Percentiles rank a stretch among this genome's conserved stretches.
Conservation (phyloP, 2,888 invertebrate genomes). For the Gymnoscelis rufifasciata region DNA sequence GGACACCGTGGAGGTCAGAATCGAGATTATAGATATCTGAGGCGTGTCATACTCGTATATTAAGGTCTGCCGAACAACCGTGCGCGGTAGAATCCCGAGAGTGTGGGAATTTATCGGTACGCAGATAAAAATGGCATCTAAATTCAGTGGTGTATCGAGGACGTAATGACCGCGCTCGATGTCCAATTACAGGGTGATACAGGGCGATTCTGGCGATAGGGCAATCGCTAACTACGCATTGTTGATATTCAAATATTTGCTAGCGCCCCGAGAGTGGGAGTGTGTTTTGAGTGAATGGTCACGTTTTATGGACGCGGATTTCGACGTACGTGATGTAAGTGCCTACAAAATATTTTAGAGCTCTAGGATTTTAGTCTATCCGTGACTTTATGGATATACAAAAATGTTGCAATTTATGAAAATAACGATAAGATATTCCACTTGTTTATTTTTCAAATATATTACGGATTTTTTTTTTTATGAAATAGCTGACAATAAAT, state of each 20-base stretch:
- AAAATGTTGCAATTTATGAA: no score
- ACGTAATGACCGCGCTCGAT: slow-evolving; percentile 47
- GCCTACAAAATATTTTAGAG: slow-evolving; percentile 49
- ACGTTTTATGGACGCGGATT: slow-evolving; percentile 64
- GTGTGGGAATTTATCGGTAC: slow-evolving; percentile 34
- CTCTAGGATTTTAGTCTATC: slow-evolving; percentile 30
- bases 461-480: no score
- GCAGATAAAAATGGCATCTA: slow-evolving; percentile 53
- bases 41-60: slow-evolving; percentile 34
- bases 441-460: no score
- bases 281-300: slow-evolving; percentile 56
- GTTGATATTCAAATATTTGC: slow-evolving; percentile 41
- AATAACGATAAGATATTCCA: no score
- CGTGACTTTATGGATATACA: no score
- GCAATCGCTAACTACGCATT: slow-evolving; percentile 37
- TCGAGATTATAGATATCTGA: slow-evolving; percentile 59
- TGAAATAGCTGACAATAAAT: no score
- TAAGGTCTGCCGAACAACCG: slow-evolving; percentile 42
- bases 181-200: slow-evolving; percentile 45
- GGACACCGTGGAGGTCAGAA: slow-evolving; percentile 51
- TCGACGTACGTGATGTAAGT: slow-evolving; percentile 56
- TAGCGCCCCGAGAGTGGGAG: slow-evolving; percentile 36
- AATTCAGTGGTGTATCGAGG: slow-evolving; percentile 39
- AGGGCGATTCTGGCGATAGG: slow-evolving; percentile 32
- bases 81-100: slow-evolving; percentile 14